Conservation (phyloP, 2,797 vertebrate species). For the Chiloscyllium punctatum region DNA sequence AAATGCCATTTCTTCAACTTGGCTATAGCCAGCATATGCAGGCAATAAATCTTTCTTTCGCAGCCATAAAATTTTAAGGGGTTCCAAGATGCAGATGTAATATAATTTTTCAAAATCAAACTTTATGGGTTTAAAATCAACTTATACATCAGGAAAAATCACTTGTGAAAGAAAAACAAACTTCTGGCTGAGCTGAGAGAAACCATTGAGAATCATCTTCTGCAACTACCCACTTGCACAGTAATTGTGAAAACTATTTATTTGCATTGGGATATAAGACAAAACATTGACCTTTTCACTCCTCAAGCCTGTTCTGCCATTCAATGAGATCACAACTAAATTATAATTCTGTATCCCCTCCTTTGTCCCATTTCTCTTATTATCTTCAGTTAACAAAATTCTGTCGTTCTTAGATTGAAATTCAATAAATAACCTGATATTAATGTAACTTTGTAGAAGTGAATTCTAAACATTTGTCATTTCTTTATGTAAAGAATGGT, state of each 20-base stretch:
- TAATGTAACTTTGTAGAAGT: background rate
- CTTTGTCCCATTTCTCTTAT: background rate
- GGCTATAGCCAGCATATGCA: background rate
- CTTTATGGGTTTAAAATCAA: background rate
- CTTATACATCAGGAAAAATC: background rate
- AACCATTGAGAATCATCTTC: background rate
- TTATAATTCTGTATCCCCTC: background rate
- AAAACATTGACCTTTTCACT: background rate
- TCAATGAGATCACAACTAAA: background rate
- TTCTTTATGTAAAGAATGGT: background rate
- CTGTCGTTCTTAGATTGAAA: background rate
- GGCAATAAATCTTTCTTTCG: background rate
- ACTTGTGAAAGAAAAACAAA: background rate
- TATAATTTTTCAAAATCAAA: background rate
- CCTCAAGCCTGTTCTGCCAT: background rate
- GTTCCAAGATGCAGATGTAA: background rate
- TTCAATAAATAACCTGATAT: background rate
- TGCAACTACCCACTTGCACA: background rate
- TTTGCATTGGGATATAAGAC: background rate
- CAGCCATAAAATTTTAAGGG: background rate
- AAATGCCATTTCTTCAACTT: background rate
- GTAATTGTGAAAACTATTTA: background rate
- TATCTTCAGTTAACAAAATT: background rate
- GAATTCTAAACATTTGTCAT: background rate
- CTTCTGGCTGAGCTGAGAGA: background rate